Evolutionary conservation across 2,113 vertebrate genomes (phyloP).

Genomic region (Onychostoma macrolepis): DNA sequence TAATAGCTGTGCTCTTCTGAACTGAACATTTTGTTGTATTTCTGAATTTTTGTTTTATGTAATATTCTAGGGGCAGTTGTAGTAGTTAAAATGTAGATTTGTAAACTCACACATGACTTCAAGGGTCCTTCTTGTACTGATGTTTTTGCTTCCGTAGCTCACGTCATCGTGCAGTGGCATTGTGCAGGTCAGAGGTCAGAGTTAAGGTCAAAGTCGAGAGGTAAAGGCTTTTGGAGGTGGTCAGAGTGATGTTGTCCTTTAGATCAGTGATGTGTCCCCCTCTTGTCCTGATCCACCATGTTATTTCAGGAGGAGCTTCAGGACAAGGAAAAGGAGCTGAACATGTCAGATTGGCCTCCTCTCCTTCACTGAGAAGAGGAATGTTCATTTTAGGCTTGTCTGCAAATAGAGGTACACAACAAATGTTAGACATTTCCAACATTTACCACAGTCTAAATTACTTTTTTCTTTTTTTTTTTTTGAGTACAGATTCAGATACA

Average conservation of each 20-base stretch:
- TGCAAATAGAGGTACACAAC: neutral
- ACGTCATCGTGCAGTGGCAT: slow-evolving; percentile 45
- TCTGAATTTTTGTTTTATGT: neutral
- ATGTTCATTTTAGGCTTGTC: slow-evolving; percentile 53
- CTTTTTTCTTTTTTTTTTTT: too few species aligned
- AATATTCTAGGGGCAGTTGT: too few species aligned
- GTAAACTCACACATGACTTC: slow-evolving; percentile 59
- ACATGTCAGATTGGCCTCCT: slow-evolving; percentile 60
- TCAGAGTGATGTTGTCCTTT: neutral
- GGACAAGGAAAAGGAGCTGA: slow-evolving; percentile 62
- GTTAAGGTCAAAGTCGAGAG: slow-evolving; percentile 56
- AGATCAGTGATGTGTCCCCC: neutral
- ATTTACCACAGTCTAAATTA: too few species aligned
- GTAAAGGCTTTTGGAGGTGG: neutral
- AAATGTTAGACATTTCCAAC: neutral
- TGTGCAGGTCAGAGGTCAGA: slow-evolving; percentile 50
- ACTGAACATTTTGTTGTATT: neutral
- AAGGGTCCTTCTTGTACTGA: slow-evolving; percentile 36
- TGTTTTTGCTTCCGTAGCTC: neutral
- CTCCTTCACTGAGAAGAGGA: slow-evolving; percentile 58
- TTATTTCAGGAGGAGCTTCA: slow-evolving; percentile 47
- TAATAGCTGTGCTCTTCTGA: neutral
- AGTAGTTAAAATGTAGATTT: neutral
- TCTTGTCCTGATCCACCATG: slow-evolving; percentile 54
- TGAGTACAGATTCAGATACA: too few species aligned